A percentile compares a stretch with the other conserved stretches of the same genome.
Conservation (phyloP, 2,113 vertebrate genomes). For the Sceloporus undulatus region DNA sequence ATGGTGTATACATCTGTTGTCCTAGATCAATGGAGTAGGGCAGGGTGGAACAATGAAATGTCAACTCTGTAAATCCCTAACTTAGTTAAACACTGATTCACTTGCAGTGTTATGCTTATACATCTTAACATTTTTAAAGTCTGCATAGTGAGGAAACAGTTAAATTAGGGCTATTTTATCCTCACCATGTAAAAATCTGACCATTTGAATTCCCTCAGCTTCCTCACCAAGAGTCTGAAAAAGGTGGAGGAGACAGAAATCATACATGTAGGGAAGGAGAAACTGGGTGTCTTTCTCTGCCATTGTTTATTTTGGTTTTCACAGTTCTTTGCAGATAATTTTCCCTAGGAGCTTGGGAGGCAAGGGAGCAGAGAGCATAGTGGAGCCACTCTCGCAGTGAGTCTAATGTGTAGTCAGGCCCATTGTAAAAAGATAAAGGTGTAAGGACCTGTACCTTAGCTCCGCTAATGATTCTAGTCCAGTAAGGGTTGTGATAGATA, state of each 20-base stretch:
- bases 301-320: not conserved
- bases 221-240: not conserved
- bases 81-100: conserved; percentile 58
- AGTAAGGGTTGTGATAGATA: not conserved
- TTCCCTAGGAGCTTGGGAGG: not conserved
- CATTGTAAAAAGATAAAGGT: not conserved
- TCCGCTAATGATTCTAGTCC: not conserved
- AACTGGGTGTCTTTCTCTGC: not conserved
- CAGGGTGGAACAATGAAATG: conserved; percentile 40
- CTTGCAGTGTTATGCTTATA: conserved; percentile 38
- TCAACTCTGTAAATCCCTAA: conserved; percentile 42
- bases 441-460: not conserved
- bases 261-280: too few relatives aligned
- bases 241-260: not conserved
- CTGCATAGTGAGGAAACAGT: not conserved
- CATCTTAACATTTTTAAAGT: conserved; percentile 37
- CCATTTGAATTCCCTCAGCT: not conserved
- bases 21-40: conserved; percentile 1
- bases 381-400: not conserved
- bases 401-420: not conserved
- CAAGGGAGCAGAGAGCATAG: not conserved
- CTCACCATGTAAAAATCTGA: too few relatives aligned
- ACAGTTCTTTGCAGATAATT: not conserved
- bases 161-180: not conserved
- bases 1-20: conserved; percentile 11